phyloP scores from a whole-genome alignment of 2,797 vertebrate species.

The Cynodonichthys magdalenae region DNA sequence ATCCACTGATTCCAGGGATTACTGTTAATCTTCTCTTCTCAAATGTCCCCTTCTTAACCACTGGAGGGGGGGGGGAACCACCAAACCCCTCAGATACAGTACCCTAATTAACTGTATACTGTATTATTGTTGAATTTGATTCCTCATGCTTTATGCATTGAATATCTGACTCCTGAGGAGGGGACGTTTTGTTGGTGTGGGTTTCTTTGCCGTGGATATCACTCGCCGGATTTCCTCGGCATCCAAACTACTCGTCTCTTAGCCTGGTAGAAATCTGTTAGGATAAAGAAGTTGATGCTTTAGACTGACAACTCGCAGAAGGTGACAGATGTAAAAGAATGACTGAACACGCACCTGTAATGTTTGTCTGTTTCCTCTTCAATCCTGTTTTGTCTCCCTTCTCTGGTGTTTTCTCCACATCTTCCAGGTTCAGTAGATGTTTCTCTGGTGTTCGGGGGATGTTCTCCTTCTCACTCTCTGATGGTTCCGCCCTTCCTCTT shows the following conservation, averaged over 20 bases:
- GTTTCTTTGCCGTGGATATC: constrained; percentile 49
- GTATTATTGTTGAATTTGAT: constrained; percentile 3
- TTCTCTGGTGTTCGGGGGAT: constrained; percentile 48
- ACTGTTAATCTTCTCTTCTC: constrained; percentile 60
- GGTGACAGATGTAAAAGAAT: background rate
- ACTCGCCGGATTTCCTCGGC: constrained; percentile 82
- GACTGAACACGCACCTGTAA: constrained; percentile 82
- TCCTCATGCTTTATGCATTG: constrained; percentile 34
- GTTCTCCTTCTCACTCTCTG: constrained; percentile 68
- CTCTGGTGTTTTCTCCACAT: constrained; percentile 57
- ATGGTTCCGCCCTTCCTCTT: background rate
- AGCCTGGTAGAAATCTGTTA: constrained; percentile 90
- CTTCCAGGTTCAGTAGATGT: constrained; percentile 28
- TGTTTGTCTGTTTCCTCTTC: constrained; percentile 89
- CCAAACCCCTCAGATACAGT: constrained; percentile 43
- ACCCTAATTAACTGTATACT: constrained; percentile 53
- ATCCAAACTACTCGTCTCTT: constrained; percentile 82
- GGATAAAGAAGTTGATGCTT: constrained; percentile 29
- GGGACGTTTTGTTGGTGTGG: constrained; percentile 14
- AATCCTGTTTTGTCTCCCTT: constrained; percentile 38
- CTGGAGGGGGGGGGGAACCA: constrained; percentile 6
- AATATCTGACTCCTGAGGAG: constrained; percentile 55
- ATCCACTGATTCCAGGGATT: constrained; percentile 64
- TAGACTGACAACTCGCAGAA: background rate
- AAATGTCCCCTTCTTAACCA: constrained; percentile 47